Percentiles rank a stretch among this genome's conserved stretches.
These are phyloP conservation scores for Rafetus swinhoei DNA, from an alignment of 2,113 vertebrate species.

Conservation along the genomic window DNA sequence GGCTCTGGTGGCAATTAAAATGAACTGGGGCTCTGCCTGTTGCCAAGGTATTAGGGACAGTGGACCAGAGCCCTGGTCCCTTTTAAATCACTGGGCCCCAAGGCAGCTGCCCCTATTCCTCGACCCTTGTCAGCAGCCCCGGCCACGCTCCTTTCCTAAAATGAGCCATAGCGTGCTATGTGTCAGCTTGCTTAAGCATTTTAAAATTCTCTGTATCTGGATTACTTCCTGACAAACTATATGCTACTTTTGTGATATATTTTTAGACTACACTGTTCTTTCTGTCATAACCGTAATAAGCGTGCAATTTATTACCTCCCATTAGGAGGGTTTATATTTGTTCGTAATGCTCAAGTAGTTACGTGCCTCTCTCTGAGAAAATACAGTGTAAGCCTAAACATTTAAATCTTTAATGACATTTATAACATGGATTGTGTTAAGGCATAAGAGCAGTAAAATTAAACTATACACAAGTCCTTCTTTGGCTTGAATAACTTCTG, in stretches of 20 bases:
- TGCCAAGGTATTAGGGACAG: too few relatives aligned
- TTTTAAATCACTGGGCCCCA: too few relatives aligned
- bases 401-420: slow-evolving; percentile 4
- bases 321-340: not conserved
- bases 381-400: not conserved
- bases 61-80: too few relatives aligned
- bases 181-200: not conserved
- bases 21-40: too few relatives aligned
- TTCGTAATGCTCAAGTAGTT: not conserved
- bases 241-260: not conserved
- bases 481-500: slow-evolving; percentile 13
- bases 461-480: not conserved
- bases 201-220: not conserved
- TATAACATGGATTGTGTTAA: not conserved
- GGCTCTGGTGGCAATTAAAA: too few relatives aligned
- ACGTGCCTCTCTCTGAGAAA: not conserved
- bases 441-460: slow-evolving; percentile 7
- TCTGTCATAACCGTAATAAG: not conserved
- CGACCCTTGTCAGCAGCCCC: too few relatives aligned
- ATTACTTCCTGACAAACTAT: not conserved
- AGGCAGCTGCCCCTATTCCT: too few relatives aligned
- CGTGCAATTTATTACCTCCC: not conserved
- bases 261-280: not conserved
- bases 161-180: not conserved
- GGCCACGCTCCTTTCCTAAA: not conserved